A percentile compares a stretch with the other conserved stretches of the same genome.
Conservation (phyloP, 1,140 invertebrate genomes). For the Drosophila chauvacae region DNA sequence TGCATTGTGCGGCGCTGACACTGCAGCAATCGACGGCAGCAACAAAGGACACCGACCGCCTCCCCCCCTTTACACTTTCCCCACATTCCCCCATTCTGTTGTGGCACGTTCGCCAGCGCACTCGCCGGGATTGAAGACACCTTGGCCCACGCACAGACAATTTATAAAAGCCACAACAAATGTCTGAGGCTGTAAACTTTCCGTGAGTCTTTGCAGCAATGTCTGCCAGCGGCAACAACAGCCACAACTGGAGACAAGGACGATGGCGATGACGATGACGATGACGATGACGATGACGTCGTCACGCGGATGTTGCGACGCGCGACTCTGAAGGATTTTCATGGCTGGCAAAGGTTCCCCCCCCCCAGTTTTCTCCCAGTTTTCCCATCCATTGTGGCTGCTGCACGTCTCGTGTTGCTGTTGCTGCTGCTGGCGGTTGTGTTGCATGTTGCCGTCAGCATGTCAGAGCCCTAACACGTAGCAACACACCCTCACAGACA, state of each 20-base stretch:
- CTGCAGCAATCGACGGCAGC: slow-evolving; percentile 61
- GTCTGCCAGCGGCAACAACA: slow-evolving; percentile 57
- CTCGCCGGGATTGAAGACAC: slow-evolving; percentile 33
- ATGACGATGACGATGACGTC: slow-evolving; percentile 37
- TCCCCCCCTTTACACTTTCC: too few relatives aligned
- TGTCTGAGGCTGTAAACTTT: slow-evolving; percentile 79
- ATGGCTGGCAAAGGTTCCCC: slow-evolving; percentile 48
- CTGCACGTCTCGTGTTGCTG: slow-evolving; percentile 29
- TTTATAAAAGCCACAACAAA: slow-evolving; percentile 81
- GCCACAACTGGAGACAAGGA: slow-evolving; percentile 7
- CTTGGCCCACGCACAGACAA: slow-evolving; percentile 78
- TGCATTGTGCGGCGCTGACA: slow-evolving; percentile 40
- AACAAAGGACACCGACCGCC: slow-evolving; percentile 18
- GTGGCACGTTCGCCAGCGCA: not conserved
- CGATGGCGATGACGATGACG: slow-evolving; percentile 30
- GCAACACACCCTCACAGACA: slow-evolving; percentile 8
- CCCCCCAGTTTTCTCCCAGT: not conserved
- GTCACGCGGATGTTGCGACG: slow-evolving; percentile 52
- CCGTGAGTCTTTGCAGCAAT: slow-evolving; percentile 74
- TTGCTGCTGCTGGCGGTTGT: slow-evolving; percentile 36
- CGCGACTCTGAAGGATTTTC: slow-evolving; percentile 74
- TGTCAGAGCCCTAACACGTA: slow-evolving; percentile 59
- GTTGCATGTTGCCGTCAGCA: slow-evolving; percentile 73
- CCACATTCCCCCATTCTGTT: not conserved
- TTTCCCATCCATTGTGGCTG: slow-evolving; percentile 31